Evolutionary conservation across 1,140 invertebrate species (phyloP).

Genomic region (Calephelis virginiensis): DNA sequence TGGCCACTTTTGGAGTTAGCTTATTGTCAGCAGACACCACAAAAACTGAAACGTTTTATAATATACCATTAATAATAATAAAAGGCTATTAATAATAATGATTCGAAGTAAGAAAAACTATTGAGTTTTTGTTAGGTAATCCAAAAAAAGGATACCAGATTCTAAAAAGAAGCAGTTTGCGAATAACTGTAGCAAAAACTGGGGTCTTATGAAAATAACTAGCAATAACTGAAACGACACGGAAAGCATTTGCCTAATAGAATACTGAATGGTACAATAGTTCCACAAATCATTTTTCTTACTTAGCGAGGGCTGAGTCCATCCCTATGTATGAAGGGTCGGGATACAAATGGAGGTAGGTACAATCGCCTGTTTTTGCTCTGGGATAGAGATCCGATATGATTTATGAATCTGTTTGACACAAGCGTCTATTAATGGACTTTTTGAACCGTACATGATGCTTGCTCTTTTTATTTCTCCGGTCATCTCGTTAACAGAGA

Average conservation of each 20-base stretch:
- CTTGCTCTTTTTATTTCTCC: no score
- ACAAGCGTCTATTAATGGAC: conserved; percentile 12
- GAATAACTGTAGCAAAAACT: background rate
- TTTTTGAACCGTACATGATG: background rate
- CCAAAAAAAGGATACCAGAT: no score
- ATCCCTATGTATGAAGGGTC: conserved; percentile 31
- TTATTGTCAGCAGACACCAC: no score
- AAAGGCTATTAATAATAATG: no score
- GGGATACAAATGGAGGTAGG: conserved; percentile 30
- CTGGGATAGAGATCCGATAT: conserved; percentile 24
- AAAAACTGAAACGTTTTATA: no score
- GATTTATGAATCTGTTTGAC: conserved; percentile 24
- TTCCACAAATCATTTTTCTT: conserved; percentile 35
- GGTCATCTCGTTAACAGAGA: no score
- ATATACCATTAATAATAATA: no score
- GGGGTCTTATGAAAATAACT: background rate
- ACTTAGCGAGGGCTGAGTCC: conserved; percentile 21
- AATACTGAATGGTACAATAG: conserved; percentile 25
- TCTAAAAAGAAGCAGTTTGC: no score
- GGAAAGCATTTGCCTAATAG: conserved; percentile 26
- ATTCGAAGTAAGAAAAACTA: no score
- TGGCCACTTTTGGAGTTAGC: no score
- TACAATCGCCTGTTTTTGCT: conserved; percentile 26
- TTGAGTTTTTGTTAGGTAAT: no score
- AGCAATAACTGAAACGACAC: conserved; percentile 5